Evolutionary conservation across 2,797 vertebrate genomes (phyloP), one percentile per base, ranked within the genome.

Genomic region (Chromis chromis): DNA sequence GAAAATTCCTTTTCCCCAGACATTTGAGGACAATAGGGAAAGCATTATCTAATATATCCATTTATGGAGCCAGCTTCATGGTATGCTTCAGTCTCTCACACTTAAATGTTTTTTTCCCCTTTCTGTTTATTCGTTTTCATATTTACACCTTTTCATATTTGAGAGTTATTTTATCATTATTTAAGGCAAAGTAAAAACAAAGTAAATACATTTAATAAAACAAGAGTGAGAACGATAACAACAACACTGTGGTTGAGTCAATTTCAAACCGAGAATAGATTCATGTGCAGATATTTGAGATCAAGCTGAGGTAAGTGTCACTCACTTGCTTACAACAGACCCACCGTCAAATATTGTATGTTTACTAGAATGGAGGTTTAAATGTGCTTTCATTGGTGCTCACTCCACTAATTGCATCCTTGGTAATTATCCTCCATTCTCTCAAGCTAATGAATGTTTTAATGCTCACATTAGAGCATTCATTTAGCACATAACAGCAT

Each of bases 401-500:
- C 79, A 69, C 82, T 76, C 65, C 73, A 77, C 79, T 92, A 91
- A 94, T 90, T 90, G 89, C 91, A 90, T 93, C 88, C 87, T 93
- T 87, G 84, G 89, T 89, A 90, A 93, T 93, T 92, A 93, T 93
- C 90, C 86, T 89, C 84, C 86, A 91, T 91, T 93, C 91, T 92
- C 90, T 89, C 84, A 85, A 89, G 83, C 88, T 94, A 94, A 94
- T 94, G 90, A 94, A 88, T 89, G 90, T 93, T 92, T 93, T 94
- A 94, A 94, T 90, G 90, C 92, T 89, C 91, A 88, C 94, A 94
- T 94, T 92, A 92, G 90, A 90, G 87, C 91, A 90, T 92, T 93
- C 91, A 94, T 94, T 94, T 91, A 91, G 89, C 89, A 90, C 90
- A 92, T 93, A 94, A 94, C 92, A 93, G 92, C 91, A 89, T 93